Percentiles rank a stretch among this genome's conserved stretches.
Conservation (phyloP, 2,888 invertebrate species). For the Conchocele bisecta region DNA sequence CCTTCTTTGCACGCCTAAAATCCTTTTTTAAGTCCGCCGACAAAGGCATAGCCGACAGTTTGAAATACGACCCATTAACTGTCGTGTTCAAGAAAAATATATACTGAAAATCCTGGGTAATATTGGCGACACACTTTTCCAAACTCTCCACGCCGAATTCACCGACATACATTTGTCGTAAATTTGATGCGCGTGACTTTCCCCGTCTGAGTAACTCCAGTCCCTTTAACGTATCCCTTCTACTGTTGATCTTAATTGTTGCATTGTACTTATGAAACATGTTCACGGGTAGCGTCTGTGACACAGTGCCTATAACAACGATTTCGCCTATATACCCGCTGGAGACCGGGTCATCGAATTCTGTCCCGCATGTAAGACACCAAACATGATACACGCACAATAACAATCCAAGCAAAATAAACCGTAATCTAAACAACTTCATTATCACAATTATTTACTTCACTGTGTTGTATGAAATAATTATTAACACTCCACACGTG, state of each 20-base stretch:
- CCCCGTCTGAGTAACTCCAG: slow-evolving; percentile 1
- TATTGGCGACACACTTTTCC: slow-evolving; percentile 27
- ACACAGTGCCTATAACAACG: slow-evolving; percentile 26
- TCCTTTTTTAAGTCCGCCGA: slow-evolving; percentile 27
- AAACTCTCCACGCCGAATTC: slow-evolving; percentile 30
- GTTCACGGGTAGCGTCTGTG: slow-evolving; percentile 32
- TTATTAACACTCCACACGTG: too few relatives aligned
- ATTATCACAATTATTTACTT: too few relatives aligned
- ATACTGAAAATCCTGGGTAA: slow-evolving; percentile 30
- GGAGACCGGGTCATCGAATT: slow-evolving; percentile 44
- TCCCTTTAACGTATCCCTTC: slow-evolving; percentile 37
- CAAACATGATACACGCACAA: slow-evolving; percentile 42
- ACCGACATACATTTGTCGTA: slow-evolving; percentile 25
- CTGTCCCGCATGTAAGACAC: slow-evolving; percentile 48
- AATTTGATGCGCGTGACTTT: not conserved
- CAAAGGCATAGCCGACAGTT: slow-evolving; percentile 40
- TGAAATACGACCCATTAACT: slow-evolving; percentile 22
- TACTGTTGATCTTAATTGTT: slow-evolving; percentile 33
- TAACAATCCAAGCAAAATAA: slow-evolving; percentile 46
- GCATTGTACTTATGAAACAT: slow-evolving; percentile 35
- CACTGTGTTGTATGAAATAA: too few relatives aligned
- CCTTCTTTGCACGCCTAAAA: slow-evolving; percentile 46
- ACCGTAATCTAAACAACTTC: slow-evolving; percentile 49
- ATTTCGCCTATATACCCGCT: slow-evolving; percentile 40
- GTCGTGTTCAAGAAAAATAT: slow-evolving; percentile 46